phyloP scores from a whole-genome alignment of 1,140 invertebrate species.

The Zaprionus inermis region DNA sequence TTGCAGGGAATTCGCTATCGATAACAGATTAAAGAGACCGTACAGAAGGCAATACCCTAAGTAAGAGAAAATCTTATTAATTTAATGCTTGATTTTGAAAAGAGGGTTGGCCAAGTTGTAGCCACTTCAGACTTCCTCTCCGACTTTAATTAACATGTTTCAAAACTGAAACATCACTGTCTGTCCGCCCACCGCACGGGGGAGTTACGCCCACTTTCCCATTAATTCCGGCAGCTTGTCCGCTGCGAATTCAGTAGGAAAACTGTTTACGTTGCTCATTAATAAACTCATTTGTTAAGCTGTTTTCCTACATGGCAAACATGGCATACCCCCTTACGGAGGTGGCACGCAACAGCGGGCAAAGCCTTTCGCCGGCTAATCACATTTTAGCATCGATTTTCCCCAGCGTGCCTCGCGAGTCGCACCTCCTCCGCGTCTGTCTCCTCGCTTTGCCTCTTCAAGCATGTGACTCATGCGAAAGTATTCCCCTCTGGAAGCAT shows the following conservation, averaged over 20 bases:
- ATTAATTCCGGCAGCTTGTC: constrained; percentile 21
- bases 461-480: constrained; percentile 53
- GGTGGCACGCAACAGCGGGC: constrained; percentile 47
- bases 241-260: constrained; percentile 11
- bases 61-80: neutral
- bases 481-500: constrained; percentile 6
- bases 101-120: neutral
- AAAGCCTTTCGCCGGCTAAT: constrained; percentile 56
- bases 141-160: constrained; percentile 33
- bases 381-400: constrained; percentile 76
- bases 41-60: too few species aligned
- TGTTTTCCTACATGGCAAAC: constrained; percentile 44
- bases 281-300: constrained; percentile 78
- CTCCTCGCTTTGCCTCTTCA: constrained; percentile 7
- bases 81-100: neutral
- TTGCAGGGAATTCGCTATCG: neutral
- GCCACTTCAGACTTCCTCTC: neutral
- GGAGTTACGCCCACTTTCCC: constrained; percentile 19
- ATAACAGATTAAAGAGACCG: neutral
- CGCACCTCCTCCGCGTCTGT: constrained; percentile 55
- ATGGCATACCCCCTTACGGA: constrained; percentile 13
- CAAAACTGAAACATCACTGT: constrained; percentile 5
- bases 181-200: neutral
- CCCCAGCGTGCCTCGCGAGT: too few species aligned
- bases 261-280: constrained; percentile 65